Evolutionary conservation across 2,113 vertebrate species (phyloP).

Genomic region (Antennarius striatus): DNA sequence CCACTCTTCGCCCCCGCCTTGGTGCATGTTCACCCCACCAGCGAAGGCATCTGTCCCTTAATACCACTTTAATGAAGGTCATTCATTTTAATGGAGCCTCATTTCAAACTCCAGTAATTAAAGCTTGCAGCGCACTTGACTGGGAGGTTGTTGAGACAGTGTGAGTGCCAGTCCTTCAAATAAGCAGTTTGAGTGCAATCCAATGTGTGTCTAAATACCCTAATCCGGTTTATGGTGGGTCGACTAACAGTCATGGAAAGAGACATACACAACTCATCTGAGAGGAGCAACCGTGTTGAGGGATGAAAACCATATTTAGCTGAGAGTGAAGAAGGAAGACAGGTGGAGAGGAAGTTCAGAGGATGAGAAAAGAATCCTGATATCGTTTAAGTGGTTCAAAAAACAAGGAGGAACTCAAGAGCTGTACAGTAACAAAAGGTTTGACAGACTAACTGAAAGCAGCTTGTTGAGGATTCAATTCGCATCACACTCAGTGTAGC

Average conservation of each 20-base stretch:
- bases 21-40: constrained; percentile 37
- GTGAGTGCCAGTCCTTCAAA: constrained; percentile 67
- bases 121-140: constrained; percentile 61
- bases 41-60: constrained; percentile 72
- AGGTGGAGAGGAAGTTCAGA: constrained; percentile 46
- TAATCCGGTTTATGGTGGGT: constrained; percentile 13
- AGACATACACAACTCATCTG: constrained; percentile 16
- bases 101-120: constrained; percentile 77
- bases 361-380: constrained; percentile 58
- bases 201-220: constrained; percentile 19
- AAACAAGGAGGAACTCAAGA: constrained; percentile 32
- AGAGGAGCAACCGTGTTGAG: constrained; percentile 44
- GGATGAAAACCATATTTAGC: constrained; percentile 69
- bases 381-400: constrained; percentile 63
- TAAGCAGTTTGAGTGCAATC: constrained; percentile 58
- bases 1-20: constrained; percentile 15
- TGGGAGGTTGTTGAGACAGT: constrained; percentile 71
- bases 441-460: constrained; percentile 29
- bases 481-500: background rate
- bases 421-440: constrained; percentile 59
- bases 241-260: constrained; percentile 24
- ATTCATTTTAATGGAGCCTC: constrained; percentile 80
- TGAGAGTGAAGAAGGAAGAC: constrained; percentile 51
- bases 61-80: constrained; percentile 78
- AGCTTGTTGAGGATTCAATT: constrained; percentile 10